A percentile compares a stretch with the other conserved stretches of the same genome.
These are phyloP conservation scores for Limnephilus lunatus DNA, from an alignment of 2,888 invertebrate species.

Conservation along the genomic window DNA sequence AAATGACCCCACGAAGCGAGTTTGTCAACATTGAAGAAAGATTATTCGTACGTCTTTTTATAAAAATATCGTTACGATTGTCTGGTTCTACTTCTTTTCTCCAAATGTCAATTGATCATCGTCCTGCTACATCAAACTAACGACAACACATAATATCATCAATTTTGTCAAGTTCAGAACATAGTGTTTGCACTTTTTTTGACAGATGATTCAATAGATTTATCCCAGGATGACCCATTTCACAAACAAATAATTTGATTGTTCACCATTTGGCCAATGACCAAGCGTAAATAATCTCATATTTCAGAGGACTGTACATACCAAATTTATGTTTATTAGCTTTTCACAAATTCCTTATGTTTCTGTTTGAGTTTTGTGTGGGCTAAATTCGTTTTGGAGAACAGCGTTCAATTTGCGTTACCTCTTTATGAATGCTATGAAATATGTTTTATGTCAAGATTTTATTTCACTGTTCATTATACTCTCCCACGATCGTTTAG, in stretches of 20 bases:
- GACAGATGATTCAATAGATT: too few relatives aligned
- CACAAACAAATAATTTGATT: too few relatives aligned
- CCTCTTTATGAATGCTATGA: conserved; percentile 14
- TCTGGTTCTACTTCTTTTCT: not conserved
- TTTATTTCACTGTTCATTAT: not conserved
- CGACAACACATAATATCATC: not conserved
- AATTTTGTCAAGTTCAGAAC: not conserved
- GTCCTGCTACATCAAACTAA: not conserved
- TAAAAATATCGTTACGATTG: not conserved
- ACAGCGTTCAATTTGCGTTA: not conserved
- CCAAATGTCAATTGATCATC: not conserved
- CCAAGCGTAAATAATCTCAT: too few relatives aligned
- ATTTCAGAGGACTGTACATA: not conserved
- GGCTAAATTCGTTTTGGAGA: not conserved
- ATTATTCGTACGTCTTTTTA: not conserved
- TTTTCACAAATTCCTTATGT: not conserved
- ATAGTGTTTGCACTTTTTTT: too few relatives aligned
- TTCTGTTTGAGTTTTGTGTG: not conserved
- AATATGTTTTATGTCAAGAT: conserved; percentile 4
- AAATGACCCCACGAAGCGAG: too few relatives aligned
- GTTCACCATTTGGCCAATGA: too few relatives aligned
- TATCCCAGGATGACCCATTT: too few relatives aligned
- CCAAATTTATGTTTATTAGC: not conserved
- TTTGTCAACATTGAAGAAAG: too few relatives aligned
- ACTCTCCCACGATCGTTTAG: not conserved